Evolutionary conservation across 2,888 invertebrate genomes (phyloP).

Genomic region (Helobdella robusta): DNA sequence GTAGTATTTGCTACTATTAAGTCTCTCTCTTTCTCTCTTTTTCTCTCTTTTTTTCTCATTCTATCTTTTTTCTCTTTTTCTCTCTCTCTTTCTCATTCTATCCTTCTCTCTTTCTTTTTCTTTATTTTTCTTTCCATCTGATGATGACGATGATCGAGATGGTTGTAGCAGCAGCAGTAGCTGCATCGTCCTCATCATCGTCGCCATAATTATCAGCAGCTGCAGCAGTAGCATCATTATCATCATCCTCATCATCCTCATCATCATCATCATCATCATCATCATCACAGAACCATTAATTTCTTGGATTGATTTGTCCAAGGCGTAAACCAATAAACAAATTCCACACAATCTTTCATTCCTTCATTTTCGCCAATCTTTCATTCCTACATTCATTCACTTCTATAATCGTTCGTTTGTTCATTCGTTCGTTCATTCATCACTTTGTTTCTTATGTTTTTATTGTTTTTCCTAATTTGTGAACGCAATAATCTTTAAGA

Average conservation of each 20-base stretch:
- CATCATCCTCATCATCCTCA: neutral
- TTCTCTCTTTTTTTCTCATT: neutral
- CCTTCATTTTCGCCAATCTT: neutral
- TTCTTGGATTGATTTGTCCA: no score
- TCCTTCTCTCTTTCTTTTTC: neutral
- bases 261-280: neutral
- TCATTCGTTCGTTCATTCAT: neutral
- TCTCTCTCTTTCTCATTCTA: neutral
- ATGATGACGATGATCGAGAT: no score
- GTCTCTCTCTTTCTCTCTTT: neutral
- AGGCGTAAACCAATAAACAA: no score
- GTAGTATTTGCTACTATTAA: no score
- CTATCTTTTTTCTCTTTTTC: neutral
- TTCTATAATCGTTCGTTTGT: neutral
- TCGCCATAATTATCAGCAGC: neutral
- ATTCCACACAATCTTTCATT: neutral
- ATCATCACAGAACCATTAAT: neutral
- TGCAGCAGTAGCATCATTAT: neutral
- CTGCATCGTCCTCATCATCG: neutral
- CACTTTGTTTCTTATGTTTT: no score
- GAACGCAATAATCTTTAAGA: no score
- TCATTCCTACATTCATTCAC: neutral
- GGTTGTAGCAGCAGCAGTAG: no score
- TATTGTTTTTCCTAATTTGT: no score
- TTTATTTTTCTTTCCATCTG: neutral